Base-by-base conservation (phyloP, 2,888 invertebrate species). In the Elaeidobius kamerunicus region DNA sequence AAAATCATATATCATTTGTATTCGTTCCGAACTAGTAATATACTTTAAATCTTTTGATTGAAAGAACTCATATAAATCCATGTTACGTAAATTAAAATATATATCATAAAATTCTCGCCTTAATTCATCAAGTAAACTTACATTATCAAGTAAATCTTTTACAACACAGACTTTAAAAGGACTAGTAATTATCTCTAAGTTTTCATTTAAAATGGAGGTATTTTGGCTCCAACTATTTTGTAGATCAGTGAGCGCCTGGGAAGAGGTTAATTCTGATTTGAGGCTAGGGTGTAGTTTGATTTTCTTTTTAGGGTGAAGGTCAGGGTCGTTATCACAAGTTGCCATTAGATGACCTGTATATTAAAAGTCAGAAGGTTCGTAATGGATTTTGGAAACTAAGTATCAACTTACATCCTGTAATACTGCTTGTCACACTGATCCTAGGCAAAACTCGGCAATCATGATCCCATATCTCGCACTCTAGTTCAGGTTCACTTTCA, bases 21-120 rank as follows among this genome's bases (percentile, higher is more conserved):
- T 77, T 61, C 79, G 76, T 59, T 80, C 77, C 63, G 76, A 76
- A 1, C 78, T 75, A 50, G 75, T 79, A 1, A 81, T 77, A 58
- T 70, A 61, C 59, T 71, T 69, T 23, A 91, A 74, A 68, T 90
- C 89, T 2, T 78, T 77, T 1, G 88, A 86, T 73, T 93, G 92
- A 64, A 86, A 85, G 69, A 91, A 92, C 72, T 91, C 89, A 66
- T 90, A 94, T 16, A 94, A 74, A 67, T 94, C 94, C 82, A 91
- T 88, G 68, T 83, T 85, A 65, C 90, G 87, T 47, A 83, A 77
- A 2, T 81, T 79, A 79, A 90, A 88, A 55, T 84, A 80, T 15
- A 87, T 65, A 43, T 76, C 73, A 60, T 82, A 80, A 75, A 86
- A 86, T 65, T 86, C 84, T 32, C 82, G 76, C 11, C 83, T 76